Evolutionary conservation across 2,797 vertebrate genomes (phyloP).

Genomic region (Falco columbarius): DNA sequence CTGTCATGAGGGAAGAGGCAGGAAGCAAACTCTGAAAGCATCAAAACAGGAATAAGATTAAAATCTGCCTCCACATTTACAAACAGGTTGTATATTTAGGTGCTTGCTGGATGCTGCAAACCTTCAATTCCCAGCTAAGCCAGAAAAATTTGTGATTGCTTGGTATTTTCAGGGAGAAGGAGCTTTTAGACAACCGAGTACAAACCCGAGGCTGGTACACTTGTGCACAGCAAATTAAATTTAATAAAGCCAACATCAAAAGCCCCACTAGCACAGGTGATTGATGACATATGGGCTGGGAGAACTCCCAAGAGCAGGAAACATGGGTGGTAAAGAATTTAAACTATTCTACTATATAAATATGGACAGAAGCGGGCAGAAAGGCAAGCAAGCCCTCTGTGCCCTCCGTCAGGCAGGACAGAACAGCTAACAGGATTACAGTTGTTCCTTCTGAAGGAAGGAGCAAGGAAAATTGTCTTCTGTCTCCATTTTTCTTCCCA

Average conservation of each 20-base stretch:
- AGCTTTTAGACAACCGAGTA: background rate
- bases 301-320: background rate
- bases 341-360: background rate
- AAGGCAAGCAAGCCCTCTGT: background rate
- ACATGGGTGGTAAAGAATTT: background rate
- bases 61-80: background rate
- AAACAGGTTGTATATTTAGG: background rate
- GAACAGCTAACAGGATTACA: background rate
- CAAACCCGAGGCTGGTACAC: background rate
- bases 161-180: background rate
- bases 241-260: constrained; percentile 2
- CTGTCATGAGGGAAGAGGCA: background rate
- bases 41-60: background rate
- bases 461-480: background rate
- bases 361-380: background rate
- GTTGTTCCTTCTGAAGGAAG: background rate
- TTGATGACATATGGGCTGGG: background rate
- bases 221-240: background rate
- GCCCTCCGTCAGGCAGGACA: background rate
- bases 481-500: background rate
- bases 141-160: background rate
- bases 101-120: background rate
- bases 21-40: background rate
- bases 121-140: background rate
- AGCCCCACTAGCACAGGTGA: background rate